A percentile compares a stretch with the other conserved stretches of the same genome.
phyloP scores from a whole-genome alignment of 1,140 invertebrate genomes.

The Drosophila eugracilis region DNA sequence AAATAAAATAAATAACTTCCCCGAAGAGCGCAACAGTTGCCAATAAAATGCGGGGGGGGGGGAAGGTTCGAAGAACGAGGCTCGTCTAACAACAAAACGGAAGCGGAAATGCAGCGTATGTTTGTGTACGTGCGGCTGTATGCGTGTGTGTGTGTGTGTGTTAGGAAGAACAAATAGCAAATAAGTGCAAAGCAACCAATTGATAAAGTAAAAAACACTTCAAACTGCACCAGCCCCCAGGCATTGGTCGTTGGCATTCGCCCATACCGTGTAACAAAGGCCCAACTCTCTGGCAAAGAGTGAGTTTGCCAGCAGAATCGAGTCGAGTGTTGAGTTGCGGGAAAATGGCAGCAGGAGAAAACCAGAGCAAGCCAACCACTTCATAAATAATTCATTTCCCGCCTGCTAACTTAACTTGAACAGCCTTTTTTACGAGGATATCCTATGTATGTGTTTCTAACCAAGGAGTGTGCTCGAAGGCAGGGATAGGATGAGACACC shows the following conservation, averaged over 20 bases:
- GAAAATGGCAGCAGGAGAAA: constrained; percentile 51
- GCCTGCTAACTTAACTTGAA: constrained; percentile 76
- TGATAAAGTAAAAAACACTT: constrained; percentile 83
- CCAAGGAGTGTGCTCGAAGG: constrained; percentile 26
- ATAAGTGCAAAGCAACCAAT: constrained; percentile 84
- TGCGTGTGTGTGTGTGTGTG: constrained; percentile 13
- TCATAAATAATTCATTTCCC: constrained; percentile 85
- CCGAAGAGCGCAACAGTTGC: constrained; percentile 77
- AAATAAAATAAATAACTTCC: constrained; percentile 84
- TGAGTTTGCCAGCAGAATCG: constrained; percentile 31
- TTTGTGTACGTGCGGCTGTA: constrained; percentile 35
- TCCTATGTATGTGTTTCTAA: background rate
- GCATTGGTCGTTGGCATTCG: constrained; percentile 11
- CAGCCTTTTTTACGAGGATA: constrained; percentile 61
- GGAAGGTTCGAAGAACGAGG: constrained; percentile 15
- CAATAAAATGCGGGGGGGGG: constrained; percentile 29
- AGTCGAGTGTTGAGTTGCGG: constrained; percentile 50
- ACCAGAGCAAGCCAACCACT: constrained; percentile 72
- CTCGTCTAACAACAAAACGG: constrained; percentile 72
- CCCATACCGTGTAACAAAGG: constrained; percentile 66
- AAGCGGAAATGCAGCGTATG: constrained; percentile 74
- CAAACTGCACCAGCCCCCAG: constrained; percentile 60
- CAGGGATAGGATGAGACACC: background rate
- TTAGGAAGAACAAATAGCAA: constrained; percentile 79
- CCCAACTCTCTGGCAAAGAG: constrained; percentile 46